Percentiles rank a stretch among this genome's conserved stretches.
Evolutionary conservation across 2,888 invertebrate species (phyloP).

Genomic region (Arrhopalites spinosus): DNA sequence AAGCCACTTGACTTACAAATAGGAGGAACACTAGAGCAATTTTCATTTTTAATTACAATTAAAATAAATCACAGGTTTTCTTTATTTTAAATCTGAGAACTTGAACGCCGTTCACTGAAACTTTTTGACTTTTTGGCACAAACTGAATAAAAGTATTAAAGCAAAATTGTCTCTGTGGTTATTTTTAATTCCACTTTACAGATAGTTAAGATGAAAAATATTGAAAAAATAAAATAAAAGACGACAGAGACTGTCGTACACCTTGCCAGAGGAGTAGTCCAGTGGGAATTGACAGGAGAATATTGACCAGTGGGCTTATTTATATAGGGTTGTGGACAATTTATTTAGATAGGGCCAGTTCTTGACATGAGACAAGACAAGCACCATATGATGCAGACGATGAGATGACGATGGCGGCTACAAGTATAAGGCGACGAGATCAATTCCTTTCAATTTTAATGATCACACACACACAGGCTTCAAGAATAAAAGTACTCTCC

Average conservation of each 20-base stretch:
- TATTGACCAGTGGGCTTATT: slow-evolving; percentile 6
- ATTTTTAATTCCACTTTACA: background rate
- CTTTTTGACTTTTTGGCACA: background rate
- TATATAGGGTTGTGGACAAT: slow-evolving; percentile 9
- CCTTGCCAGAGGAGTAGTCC: background rate
- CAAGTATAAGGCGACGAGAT: too few species aligned
- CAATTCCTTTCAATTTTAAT: too few species aligned
- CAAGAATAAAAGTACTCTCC: too few species aligned
- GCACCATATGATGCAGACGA: background rate
- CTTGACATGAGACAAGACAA: too few species aligned
- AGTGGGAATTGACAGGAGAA: slow-evolving; percentile 15
- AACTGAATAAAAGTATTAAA: background rate
- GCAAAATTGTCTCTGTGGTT: background rate
- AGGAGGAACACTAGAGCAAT: slow-evolving; percentile 33
- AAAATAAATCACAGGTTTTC: background rate
- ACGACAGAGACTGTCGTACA: background rate
- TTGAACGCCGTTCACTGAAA: background rate
- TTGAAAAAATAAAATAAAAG: too few species aligned
- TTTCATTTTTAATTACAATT: slow-evolving; percentile 34
- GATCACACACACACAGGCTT: too few species aligned
- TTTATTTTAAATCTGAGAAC: background rate
- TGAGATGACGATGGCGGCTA: too few species aligned
- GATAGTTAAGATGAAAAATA: too few species aligned
- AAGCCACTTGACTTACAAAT: slow-evolving; percentile 27
- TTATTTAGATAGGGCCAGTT: too few species aligned